phyloP scores from a whole-genome alignment of 1,140 invertebrate genomes.

The Trypoxylus dichotomus region DNA sequence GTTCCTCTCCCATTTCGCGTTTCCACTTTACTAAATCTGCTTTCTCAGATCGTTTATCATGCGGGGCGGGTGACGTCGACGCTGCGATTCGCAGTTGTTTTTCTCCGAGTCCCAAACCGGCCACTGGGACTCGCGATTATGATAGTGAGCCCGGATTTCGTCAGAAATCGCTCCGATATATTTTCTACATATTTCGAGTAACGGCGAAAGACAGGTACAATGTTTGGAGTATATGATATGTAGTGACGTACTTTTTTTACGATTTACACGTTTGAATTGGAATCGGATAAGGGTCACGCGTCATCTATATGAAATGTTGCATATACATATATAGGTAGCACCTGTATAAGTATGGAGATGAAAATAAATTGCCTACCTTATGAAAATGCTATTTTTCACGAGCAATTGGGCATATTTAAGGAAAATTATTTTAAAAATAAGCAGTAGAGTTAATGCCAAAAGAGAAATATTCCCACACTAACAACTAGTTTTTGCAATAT shows the following conservation, averaged over 20 bases:
- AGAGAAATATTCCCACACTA: no score
- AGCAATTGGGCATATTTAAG: no score
- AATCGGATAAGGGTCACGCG: neutral
- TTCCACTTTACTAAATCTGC: slow-evolving; percentile 46
- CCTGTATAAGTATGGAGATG: neutral
- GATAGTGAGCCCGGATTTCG: slow-evolving; percentile 12
- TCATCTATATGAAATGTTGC: slow-evolving; percentile 6
- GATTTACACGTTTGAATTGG: slow-evolving; percentile 6
- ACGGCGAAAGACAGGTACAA: neutral
- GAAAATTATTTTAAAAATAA: no score
- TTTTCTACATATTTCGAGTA: neutral
- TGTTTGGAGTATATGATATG: neutral
- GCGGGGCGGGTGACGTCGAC: slow-evolving; percentile 31
- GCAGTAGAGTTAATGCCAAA: no score
- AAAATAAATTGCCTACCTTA: neutral
- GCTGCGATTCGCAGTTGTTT: slow-evolving; percentile 29
- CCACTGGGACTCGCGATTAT: neutral
- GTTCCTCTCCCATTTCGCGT: slow-evolving; percentile 46
- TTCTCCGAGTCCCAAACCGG: slow-evolving; percentile 4
- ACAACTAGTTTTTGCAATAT: no score
- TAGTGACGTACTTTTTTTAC: neutral
- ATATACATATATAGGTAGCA: neutral
- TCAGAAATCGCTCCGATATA: slow-evolving; percentile 3
- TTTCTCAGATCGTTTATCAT: slow-evolving; percentile 46
- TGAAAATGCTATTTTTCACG: no score